Evolutionary conservation across 1,140 invertebrate species (phyloP), one percentile per base, ranked within the genome.

Genomic region (Hydropsyche tenuis): DNA sequence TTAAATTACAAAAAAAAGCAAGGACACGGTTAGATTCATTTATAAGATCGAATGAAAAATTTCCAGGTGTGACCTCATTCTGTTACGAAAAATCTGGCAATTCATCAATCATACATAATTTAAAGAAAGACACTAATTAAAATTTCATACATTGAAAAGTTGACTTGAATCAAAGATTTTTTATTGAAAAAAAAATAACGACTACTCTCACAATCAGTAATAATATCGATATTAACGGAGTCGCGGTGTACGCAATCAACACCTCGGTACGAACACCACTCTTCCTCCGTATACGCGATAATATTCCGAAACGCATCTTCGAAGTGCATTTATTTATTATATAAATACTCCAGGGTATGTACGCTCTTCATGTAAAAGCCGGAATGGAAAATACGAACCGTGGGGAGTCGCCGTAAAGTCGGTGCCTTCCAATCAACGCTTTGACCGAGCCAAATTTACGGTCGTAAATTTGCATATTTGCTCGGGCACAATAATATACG

Each of bases 381-480:
- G 30, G 42, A 65, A 60, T 60, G 63, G 20, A 65, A 65, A 65
- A 23, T 6, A 5, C 16, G 16, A 42, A 30, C 63, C 23, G 63
- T 60, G 56, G 56, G 56, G 56, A 60, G 56, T 53, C 48, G 48
- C 23, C 60, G 60, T 27, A 63, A 63, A 63, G 60, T 25, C 60
- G 27, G 60, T 63, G 23, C 60, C 16, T 37, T 70, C 69, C 45
- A 70, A 70, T 70, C 45, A 60, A 60, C 27, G 63, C 42, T 42
- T 45, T 42, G 42, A 65, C 63, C 69, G 69, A 53, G 20, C 37
- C 43, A 70, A 70, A 70, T 42, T 70, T 70, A 70, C 51, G 69
- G 22, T 22, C 51, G 12, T 42, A 51, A 42, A 70, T 70, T 70
- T 70, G 51, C 69, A 70, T 70, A 70, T 53, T 70, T 70, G 20